Base-by-base conservation (phyloP, 2,888 invertebrate genomes). In the Drosophila setosimentum region DNA sequence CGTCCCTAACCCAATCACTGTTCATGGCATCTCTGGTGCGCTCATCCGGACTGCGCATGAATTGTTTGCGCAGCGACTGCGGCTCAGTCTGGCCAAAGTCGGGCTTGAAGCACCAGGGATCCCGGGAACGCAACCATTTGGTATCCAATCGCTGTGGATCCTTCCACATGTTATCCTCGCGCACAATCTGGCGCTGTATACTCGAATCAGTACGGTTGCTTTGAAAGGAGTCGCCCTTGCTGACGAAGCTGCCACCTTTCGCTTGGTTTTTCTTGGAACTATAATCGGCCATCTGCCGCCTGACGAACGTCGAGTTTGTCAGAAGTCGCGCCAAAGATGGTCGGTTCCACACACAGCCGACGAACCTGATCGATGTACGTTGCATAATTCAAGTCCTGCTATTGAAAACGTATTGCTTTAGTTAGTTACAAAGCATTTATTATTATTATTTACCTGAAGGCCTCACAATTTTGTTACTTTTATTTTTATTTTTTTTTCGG, bases 1-100 rank as follows among this genome's bases (percentile, higher is more conserved):
- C 29, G 0, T 73, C 49, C 30, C n/a, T 27, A 21, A 74, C 78
- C 80, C 68, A 76, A 5, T 80, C 83, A 2, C 45, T 68, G 1
- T 65, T 55, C 64, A 76, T 53, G 0, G 78, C 59, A n/a, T 83
- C 68, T 1, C 81, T 72, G 0, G 73, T 70, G 0, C 79, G 45
- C 11, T 85, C 69, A 24, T 87, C 87, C 2, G 85, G 87, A 27
- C 83, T 73, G 27, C 85, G 85, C 75, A 77, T 68, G 24, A 82
- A 86, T 16, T 74, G 80, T 16, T 71, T 66, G 4, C 83, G 73
- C 66, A 85, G 7, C 6, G 67, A 24, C 0, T 33, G 30, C 2
- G 84, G 86, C 42, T 82, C 82, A 0, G 78, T 82, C 5, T 64
- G 73, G 0, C 59, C 51, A 32, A 86, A 86, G 45, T 87, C 82